Percentiles rank a stretch among this genome's conserved stretches.
Conservation (phyloP, 2,888 invertebrate genomes). For the Phania funesta region DNA sequence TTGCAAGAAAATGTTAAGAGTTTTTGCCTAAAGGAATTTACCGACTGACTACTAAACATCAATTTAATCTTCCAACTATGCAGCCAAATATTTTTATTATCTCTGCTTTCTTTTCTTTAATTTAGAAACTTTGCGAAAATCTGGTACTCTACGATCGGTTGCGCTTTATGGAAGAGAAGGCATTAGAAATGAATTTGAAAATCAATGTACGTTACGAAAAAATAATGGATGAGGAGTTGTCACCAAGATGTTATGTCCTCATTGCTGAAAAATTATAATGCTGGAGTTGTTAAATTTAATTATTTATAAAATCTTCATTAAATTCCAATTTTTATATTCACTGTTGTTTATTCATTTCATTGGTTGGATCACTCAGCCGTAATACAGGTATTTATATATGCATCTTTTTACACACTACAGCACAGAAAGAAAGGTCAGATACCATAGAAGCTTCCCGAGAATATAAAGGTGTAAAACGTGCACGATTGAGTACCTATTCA, state of each 20-base stretch:
- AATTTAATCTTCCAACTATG: neutral
- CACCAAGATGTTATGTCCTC: constrained; percentile 85
- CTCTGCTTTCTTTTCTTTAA: constrained; percentile 43
- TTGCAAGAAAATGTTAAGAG: no score
- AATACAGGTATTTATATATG: no score
- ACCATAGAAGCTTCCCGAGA: no score
- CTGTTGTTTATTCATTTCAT: no score
- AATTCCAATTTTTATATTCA: no score
- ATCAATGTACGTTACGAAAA: constrained; percentile 81
- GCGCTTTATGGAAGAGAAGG: constrained; percentile 79
- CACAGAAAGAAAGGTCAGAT: no score
- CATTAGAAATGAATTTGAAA: constrained; percentile 75
- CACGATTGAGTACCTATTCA: no score
- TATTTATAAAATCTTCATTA: neutral
- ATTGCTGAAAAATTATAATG: constrained; percentile 81
- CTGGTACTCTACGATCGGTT: constrained; percentile 82
- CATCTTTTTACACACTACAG: no score
- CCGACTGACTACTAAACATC: no score
- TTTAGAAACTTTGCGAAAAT: constrained; percentile 83
- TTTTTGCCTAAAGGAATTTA: no score
- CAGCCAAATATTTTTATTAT: neutral
- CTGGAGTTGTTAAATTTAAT: neutral
- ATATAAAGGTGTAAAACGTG: no score
- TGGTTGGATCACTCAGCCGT: no score
- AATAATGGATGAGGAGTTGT: constrained; percentile 83